phyloP scores from a whole-genome alignment of 2,797 vertebrate genomes.

The Bufotes viridis region DNA sequence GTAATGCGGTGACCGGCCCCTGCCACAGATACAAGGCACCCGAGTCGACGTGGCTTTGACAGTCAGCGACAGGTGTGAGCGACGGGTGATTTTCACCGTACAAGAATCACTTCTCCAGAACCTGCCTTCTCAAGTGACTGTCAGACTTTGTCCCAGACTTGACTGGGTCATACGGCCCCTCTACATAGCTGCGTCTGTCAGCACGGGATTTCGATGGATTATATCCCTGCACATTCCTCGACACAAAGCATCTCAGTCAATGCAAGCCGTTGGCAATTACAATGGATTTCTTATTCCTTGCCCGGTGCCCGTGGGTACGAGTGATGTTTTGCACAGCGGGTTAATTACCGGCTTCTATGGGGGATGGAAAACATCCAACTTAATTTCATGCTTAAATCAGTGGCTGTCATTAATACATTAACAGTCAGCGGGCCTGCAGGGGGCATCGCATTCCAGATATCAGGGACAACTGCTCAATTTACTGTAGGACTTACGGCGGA shows the following conservation, averaged over 20 bases:
- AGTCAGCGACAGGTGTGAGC: slow-evolving; percentile 70
- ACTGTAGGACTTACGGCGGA: neutral
- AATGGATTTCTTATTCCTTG: slow-evolving; percentile 66
- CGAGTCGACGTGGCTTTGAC: slow-evolving; percentile 58
- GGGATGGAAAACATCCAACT: slow-evolving; percentile 52
- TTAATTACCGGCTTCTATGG: slow-evolving; percentile 36
- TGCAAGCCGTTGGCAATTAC: slow-evolving; percentile 71
- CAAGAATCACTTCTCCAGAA: slow-evolving; percentile 73
- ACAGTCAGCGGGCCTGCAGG: slow-evolving; percentile 20
- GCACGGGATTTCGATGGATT: slow-evolving; percentile 78
- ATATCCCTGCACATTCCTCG: slow-evolving; percentile 77
- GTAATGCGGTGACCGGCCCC: slow-evolving; percentile 70
- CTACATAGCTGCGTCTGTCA: slow-evolving; percentile 83
- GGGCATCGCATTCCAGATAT: neutral
- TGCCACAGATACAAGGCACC: slow-evolving; percentile 46
- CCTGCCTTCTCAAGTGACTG: slow-evolving; percentile 73
- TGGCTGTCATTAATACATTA: slow-evolving; percentile 59
- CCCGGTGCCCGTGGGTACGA: neutral
- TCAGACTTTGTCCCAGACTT: slow-evolving; percentile 75
- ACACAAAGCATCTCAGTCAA: slow-evolving; percentile 78
- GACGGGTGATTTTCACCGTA: slow-evolving; percentile 66
- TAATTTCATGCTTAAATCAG: slow-evolving; percentile 51
- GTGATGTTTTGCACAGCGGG: slow-evolving; percentile 14
- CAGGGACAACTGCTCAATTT: neutral
- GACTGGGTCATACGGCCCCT: slow-evolving; percentile 73